These are phyloP conservation scores for Harlomillsia oculata DNA, from an alignment of 1,140 invertebrate species.

Conservation along the genomic window DNA sequence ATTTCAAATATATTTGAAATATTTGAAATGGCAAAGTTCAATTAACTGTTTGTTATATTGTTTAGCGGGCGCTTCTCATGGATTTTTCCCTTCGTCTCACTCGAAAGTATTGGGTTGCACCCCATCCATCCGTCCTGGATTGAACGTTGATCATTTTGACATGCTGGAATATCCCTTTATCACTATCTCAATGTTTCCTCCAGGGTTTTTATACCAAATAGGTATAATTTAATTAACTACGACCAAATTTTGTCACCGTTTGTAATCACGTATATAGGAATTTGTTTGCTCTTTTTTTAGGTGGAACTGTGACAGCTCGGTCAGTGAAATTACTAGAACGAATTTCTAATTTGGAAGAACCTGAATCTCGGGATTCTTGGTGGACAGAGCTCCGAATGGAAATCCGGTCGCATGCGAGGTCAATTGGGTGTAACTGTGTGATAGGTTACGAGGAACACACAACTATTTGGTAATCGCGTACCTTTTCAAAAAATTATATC, in stretches of 20 bases:
- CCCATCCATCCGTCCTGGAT: not conserved
- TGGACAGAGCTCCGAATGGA: slow-evolving; percentile 92
- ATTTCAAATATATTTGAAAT: not conserved
- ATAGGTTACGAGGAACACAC: slow-evolving; percentile 82
- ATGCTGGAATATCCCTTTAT: slow-evolving; percentile 92
- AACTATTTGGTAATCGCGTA: slow-evolving; percentile 72
- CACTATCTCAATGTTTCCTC: slow-evolving; percentile 80
- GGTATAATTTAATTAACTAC: slow-evolving; percentile 48
- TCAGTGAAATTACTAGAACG: slow-evolving; percentile 79
- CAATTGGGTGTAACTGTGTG: slow-evolving; percentile 85
- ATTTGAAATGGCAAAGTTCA: no score
- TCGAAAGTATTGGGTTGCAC: slow-evolving; percentile 7
- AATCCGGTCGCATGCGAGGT: slow-evolving; percentile 79
- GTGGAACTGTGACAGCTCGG: slow-evolving; percentile 72
- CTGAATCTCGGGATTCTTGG: slow-evolving; percentile 83
- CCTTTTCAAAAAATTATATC: not conserved
- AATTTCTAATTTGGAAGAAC: slow-evolving; percentile 71
- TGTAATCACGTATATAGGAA: not conserved
- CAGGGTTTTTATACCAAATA: slow-evolving; percentile 76
- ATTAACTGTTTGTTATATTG: no score
- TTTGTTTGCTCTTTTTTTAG: slow-evolving; percentile 39
- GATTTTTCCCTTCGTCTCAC: no score
- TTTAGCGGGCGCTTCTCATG: no score
- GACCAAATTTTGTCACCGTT: no score
- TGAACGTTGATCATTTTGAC: slow-evolving; percentile 45